Base-by-base conservation (phyloP, 2,797 vertebrate species). In the Cercopithecus petaurista region DNA sequence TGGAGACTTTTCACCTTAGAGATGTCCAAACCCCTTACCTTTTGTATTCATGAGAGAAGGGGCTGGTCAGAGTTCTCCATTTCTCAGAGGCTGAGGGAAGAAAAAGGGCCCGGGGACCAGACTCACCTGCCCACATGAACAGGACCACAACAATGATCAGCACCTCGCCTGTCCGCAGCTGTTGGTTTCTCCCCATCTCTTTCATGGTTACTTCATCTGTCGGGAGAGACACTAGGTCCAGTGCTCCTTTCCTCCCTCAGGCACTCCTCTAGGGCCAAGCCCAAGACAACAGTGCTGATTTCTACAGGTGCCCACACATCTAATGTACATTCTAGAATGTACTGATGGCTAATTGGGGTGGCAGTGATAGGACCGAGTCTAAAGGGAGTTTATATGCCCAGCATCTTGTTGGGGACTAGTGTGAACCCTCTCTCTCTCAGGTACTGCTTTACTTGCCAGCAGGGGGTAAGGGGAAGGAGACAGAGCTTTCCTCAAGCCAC, bases 81-180 rank as follows among this genome's bases (percentile, higher is more conserved):
- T 36, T 46, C 85, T 82, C 88, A 6, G 22, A 88, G 73, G 50
- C 14, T 61, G 24, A 46, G 28, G 2, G 67, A 48, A 36, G 73
- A 33, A n/a, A 91, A 10, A 30, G 83, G 52, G 11, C 61, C 10
- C 2, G 0, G 81, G 57, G 39, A 43, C 77, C 41, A 21, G 43
- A 97, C 98, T 99, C 99, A 99, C 99, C 99, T 98, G 99, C 99
- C 99, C 99, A 99, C 99, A 99, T 99, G 97, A 99, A 99, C 97
- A 99, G 99, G 98, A 99, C 99, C 98, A 99, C 99, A 0, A 99
- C 99, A 14, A 99, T 99, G 98, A 99, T 99, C 99, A 99, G 99
- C 88, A 99, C 99, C 97, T 99, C 99, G 64, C 99, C 99, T 0
- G 99, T 99, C 96, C 99, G 99, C 97, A 99, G 99, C 98, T 99